phyloP scores from a whole-genome alignment of 92 coral and sea anemone species.

The Palythoa grandiflora region DNA sequence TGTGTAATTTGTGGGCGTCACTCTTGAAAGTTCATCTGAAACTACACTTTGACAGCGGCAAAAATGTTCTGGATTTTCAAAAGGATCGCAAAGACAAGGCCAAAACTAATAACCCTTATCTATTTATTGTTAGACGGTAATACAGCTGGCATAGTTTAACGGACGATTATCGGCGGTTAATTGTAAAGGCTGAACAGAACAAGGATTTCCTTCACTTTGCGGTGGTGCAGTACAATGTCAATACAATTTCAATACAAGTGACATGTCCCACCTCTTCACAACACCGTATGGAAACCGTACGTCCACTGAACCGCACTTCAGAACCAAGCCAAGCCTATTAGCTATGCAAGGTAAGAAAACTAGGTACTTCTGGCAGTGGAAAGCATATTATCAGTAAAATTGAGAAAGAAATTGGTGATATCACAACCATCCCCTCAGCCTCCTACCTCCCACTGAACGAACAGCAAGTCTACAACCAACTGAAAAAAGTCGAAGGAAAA shows the following conservation, averaged over 20 bases:
- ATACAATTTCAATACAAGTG: constrained; percentile 19
- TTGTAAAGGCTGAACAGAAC: constrained; percentile 34
- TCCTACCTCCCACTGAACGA: constrained; percentile 64
- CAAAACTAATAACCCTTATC: too few species aligned
- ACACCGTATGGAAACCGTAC: constrained; percentile 44
- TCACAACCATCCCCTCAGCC: constrained; percentile 55
- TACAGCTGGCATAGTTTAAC: constrained; percentile 59
- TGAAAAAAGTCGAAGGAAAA: background rate
- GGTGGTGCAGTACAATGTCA: constrained; percentile 50
- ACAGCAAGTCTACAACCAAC: constrained; percentile 58
- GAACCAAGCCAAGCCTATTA: constrained; percentile 73
- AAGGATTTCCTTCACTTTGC: constrained; percentile 35
- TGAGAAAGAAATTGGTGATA: constrained; percentile 61
- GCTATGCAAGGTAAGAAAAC: constrained; percentile 46
- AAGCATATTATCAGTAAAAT: constrained; percentile 45
- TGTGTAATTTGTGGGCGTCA: too few species aligned
- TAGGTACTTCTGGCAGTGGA: constrained; percentile 48
- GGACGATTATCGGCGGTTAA: constrained; percentile 42
- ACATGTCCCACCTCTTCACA: constrained; percentile 33
- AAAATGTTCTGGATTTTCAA: too few species aligned
- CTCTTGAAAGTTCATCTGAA: too few species aligned
- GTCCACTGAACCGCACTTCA: constrained; percentile 45
- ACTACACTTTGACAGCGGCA: too few species aligned
- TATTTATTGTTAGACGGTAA: constrained; percentile 7
- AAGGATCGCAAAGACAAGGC: too few species aligned